Conservation (phyloP, 2,113 vertebrate genomes). For the Trinectes maculatus region DNA sequence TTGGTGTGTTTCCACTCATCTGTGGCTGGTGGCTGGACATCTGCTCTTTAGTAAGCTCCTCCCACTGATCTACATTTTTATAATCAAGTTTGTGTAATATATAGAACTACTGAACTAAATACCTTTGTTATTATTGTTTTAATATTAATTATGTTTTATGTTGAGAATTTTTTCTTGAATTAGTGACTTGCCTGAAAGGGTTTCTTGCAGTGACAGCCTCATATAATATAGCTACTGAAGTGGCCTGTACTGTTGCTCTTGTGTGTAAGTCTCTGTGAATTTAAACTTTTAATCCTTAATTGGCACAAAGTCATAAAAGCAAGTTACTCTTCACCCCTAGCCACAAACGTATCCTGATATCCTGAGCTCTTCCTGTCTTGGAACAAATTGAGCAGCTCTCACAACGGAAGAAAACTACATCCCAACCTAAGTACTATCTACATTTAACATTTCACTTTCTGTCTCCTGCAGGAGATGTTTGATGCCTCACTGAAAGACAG, state of each 20-base stretch:
- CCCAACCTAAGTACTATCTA: neutral
- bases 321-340: neutral
- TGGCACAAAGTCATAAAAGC: neutral
- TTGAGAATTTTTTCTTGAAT: neutral
- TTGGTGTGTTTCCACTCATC: slow-evolving; percentile 98
- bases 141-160: no score
- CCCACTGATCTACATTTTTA: neutral
- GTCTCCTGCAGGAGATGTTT: slow-evolving; percentile 93
- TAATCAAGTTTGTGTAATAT: neutral
- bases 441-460: neutral
- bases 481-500: slow-evolving; percentile 96
- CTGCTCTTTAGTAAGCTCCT: slow-evolving; percentile 90
- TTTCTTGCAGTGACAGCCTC: neutral
- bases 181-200: neutral
- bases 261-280: neutral
- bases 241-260: slow-evolving; percentile 2
- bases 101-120: no score
- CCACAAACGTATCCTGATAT: neutral
- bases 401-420: neutral
- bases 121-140: no score
- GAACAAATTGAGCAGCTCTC: slow-evolving; percentile 4
- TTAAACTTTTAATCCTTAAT: neutral
- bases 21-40: slow-evolving; percentile 99
- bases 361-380: neutral
- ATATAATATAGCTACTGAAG: slow-evolving; percentile 9